A percentile compares a stretch with the other conserved stretches of the same genome.
Conservation (phyloP, 2,797 vertebrate genomes). For the Kryptopterus vitreolus region DNA sequence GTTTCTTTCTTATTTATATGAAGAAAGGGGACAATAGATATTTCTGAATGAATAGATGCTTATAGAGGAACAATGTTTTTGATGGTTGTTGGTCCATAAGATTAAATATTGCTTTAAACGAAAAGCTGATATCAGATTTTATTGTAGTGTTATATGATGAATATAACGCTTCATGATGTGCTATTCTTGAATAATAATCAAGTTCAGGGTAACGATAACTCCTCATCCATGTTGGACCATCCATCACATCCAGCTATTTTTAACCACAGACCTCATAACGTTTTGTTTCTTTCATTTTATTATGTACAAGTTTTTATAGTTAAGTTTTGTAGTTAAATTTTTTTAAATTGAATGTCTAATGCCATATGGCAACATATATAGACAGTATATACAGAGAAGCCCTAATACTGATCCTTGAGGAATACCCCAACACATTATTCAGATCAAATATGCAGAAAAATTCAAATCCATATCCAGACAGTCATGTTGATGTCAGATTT, state of each 20-base stretch:
- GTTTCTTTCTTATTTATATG: neutral
- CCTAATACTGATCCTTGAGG: neutral
- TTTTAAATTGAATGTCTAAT: conserved; percentile 3
- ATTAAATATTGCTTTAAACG: neutral
- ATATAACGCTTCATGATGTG: neutral
- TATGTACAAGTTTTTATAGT: no score
- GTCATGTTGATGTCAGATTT: neutral
- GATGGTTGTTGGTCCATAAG: neutral
- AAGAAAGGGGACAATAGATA: neutral
- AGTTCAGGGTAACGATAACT: neutral
- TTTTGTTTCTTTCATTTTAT: neutral
- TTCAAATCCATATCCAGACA: neutral
- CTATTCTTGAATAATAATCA: neutral
- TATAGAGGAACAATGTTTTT: neutral
- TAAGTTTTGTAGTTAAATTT: neutral
- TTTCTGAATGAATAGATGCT: neutral
- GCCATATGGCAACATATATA: neutral
- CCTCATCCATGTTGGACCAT: neutral
- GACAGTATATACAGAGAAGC: neutral
- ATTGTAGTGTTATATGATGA: neutral
- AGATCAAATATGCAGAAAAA: neutral
- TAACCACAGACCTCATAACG: neutral
- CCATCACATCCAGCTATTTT: neutral
- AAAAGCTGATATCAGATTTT: neutral
- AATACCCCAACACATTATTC: neutral